Base-by-base conservation (phyloP, 2,888 invertebrate species). In the Tolmerus cingulatus region DNA sequence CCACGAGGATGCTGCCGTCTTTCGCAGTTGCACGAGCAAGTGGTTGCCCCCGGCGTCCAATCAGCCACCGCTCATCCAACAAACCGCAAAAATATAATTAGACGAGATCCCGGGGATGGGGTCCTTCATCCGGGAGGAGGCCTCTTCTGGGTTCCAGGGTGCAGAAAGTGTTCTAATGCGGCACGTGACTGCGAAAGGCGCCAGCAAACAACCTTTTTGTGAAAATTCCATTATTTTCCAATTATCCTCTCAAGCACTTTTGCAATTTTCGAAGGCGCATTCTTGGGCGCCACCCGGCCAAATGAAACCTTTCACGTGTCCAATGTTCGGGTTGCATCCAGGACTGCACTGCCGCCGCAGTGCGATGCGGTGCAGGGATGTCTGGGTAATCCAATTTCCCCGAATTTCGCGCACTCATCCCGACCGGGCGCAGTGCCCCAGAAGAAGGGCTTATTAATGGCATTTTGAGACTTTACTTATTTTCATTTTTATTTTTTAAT, bases 161-260 rank as follows among this genome's bases (percentile, higher is more conserved):
- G 14, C 19, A 23, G 51, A 82, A 82, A 57, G 57, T 57, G 27
- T 8, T 57, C 82, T 57, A 57, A 82, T 82, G 19, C 82, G 82
- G 57, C 82, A 82, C 82, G 82, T 82, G 82, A 57, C 82, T 82
- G 55, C 19, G n/a, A 82, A 82, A 82, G 34, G 82, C 46, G 51
- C n/a, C 27, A 51, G 27, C 81, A 81, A 81, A 51, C 82, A 66
- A 37, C 23, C 14, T 82, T 82, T 46, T 66, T 55, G 66, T 82
- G 37, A 66, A 57, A 82, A 82, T 82, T 82, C 79, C 66, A 82
- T 82, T 82, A 82, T 82, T 82, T 82, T 57, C 82, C 82, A 82
- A 82, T 82, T 82, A 82, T 82, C 82, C 82, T 82, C 51, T 82
- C 82, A 82, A 82, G 82, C 57, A 82, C 57, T 57, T 82, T 82